These are phyloP conservation scores for Eira barbara DNA, from an alignment of 2,113 vertebrate species.

Conservation along the genomic window DNA sequence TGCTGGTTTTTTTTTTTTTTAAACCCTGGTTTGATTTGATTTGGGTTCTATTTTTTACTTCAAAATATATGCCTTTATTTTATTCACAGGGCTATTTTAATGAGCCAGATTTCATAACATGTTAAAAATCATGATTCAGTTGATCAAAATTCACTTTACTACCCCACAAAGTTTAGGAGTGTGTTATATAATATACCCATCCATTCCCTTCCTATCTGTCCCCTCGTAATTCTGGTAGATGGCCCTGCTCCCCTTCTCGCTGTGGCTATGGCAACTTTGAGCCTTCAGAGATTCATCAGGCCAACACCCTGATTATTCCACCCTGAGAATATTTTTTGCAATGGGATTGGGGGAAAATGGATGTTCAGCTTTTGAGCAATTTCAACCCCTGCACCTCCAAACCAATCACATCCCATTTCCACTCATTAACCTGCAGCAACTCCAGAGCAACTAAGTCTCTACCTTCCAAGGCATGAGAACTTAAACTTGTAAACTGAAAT, in stretches of 20 bases:
- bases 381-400: neutral
- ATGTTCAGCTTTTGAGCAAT: neutral
- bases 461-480: neutral
- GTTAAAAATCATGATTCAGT: neutral
- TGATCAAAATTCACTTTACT: slow-evolving; percentile 1
- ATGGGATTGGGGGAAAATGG: neutral
- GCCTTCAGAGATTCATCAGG: neutral
- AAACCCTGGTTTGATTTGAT: neutral
- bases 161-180: neutral
- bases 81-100: slow-evolving; percentile 2
- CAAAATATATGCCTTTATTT: neutral
- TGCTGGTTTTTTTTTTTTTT: neutral
- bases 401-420: neutral
- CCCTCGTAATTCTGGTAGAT: neutral
- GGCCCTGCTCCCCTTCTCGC: neutral
- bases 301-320: neutral
- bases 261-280: neutral
- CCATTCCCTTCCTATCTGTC: neutral
- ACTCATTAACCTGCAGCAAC: neutral
- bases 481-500: neutral
- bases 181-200: neutral
- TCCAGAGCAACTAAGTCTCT: neutral
- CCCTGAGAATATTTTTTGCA: neutral
- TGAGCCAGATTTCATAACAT: neutral
- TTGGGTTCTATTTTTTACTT: slow-evolving; percentile 14